These are phyloP conservation scores for Drosophila miranda DNA, from an alignment of 1,140 invertebrate genomes.

Conservation along the genomic window DNA sequence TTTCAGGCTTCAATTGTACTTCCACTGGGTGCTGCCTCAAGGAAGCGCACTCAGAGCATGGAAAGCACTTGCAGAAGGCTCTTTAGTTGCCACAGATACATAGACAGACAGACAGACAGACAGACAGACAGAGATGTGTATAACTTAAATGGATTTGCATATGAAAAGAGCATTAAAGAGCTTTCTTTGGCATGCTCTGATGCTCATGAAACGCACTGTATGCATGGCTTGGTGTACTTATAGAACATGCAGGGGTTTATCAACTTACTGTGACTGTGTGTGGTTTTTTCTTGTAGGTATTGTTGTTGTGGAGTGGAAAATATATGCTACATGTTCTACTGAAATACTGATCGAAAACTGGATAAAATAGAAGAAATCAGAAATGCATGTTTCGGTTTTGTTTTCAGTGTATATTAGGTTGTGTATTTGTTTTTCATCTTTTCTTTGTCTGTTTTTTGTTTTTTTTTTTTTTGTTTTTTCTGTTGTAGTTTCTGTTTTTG, in stretches of 20 bases:
- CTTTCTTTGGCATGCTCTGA: no score
- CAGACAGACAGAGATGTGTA: not conserved
- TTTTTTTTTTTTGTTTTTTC: constrained; percentile 40
- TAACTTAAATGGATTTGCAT: constrained; percentile 3
- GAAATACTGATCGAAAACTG: constrained; percentile 2
- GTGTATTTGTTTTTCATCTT: constrained; percentile 77
- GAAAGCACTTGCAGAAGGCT: not conserved
- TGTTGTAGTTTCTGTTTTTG: constrained; percentile 39
- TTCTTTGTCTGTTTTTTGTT: constrained; percentile 50
- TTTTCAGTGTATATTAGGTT: constrained; percentile 81
- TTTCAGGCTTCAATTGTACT: constrained; percentile 53
- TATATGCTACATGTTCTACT: constrained; percentile 9
- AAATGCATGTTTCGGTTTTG: constrained; percentile 70
- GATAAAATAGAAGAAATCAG: constrained; percentile 41
- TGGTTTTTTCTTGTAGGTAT: constrained; percentile 19
- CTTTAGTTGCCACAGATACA: not conserved
- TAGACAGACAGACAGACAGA: no score
- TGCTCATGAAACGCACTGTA: not conserved
- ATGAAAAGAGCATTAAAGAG: no score
- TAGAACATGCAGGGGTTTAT: constrained; percentile 5
- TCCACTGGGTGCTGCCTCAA: constrained; percentile 23
- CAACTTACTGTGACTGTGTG: constrained; percentile 49
- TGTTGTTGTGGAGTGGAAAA: constrained; percentile 24
- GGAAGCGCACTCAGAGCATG: not conserved
- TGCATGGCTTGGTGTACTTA: not conserved